Evolutionary conservation across 2,113 vertebrate species (phyloP), one percentile per base, ranked within the genome.

Genomic region (Protomyctophum bolini): DNA sequence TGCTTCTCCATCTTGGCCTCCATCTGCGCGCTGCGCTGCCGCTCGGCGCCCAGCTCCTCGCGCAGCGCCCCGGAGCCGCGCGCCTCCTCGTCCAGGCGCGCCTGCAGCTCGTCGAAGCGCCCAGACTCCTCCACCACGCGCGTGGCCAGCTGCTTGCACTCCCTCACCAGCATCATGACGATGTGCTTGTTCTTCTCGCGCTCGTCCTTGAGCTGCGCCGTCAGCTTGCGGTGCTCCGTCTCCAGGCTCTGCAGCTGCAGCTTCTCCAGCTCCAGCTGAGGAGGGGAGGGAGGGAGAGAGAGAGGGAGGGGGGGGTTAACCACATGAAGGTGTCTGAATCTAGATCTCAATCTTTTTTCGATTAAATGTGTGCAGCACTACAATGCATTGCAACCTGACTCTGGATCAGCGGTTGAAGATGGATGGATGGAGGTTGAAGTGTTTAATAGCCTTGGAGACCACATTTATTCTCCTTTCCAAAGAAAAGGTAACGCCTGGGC

Each of bases 151-250:
- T 97, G 97, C 75, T 98, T 98, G 78, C 97, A 98, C 85, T 99
- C 97, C 15, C 96, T 96, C 64, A 98, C 96, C 60, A 98, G 88
- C 95, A 98, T 97, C 90, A 98, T 92, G 8, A 99, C 97, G 41
- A 99, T 94, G 3, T 98, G 97, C 75, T 98, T 98, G 85, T 97
- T 98, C 92, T 98, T 98, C 83, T 95, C 94, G 0, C 97, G 94
- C 75, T 99, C 98, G 52, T 98, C 97, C 80, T 98, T 97, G 47
- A 99, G 93, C 87, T 95, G 95, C 55, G 95, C 88, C 0, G 94
- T 92, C 50, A 99, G 92, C 82, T 96, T 96, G 72, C 95, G 95
- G 77, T 98, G 97, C 57, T 99, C 98, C 86, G 96, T 93, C 82
- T 99, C 96, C 56, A 99, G 90, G 57, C 72, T 93, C 83, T 98